Base-by-base conservation (phyloP, 2,113 vertebrate species). In the Promerops cafer region DNA sequence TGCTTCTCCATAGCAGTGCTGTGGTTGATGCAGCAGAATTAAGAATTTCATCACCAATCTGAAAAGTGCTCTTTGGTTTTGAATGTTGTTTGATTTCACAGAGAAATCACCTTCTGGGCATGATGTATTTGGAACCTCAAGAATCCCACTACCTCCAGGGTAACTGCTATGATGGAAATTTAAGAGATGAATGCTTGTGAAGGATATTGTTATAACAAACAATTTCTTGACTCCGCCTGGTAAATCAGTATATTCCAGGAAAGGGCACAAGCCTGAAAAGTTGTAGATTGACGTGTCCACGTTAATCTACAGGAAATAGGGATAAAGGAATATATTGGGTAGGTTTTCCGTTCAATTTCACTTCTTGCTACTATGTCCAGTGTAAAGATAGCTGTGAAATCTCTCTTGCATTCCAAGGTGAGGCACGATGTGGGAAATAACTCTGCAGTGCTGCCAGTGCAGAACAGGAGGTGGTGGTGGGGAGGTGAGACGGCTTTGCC, bases 21-120 rank as follows among this genome's bases (percentile, higher is more conserved):
- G 64, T 11, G 4, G 80, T 81, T 93, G 88, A 60, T 88, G 90
- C 60, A 59, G 92, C 69, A 31, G 79, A 96, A 96, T 96, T 95
- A 96, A 93, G 90, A 93, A 90, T 96, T 96, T 90, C 53, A 89
- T 95, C 90, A 57, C 90, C 52, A 39, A 57, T 86, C 52, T 78
- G 93, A 78, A 81, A 92, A 96, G 57, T 23, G n/a, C 64, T 56
- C 35, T 64, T 92, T 5, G 4, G 16, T 78, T 88, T 84, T 44
- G 61, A 77, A 30, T 13, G 11, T 56, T 69, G 30, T 83, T 89
- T 90, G 30, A 80, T 88, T 96, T 93, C 44, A 37, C 31, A 56
- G 77, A 87, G 65, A 84, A 84, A 92, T 53, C 37, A 8, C 70
- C 47, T 82, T 78, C 79, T 63, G 83, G 64, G 63, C 24, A 68